These are phyloP conservation scores for Salarias fasciatus DNA, from an alignment of 2,797 vertebrate genomes.

Conservation along the genomic window DNA sequence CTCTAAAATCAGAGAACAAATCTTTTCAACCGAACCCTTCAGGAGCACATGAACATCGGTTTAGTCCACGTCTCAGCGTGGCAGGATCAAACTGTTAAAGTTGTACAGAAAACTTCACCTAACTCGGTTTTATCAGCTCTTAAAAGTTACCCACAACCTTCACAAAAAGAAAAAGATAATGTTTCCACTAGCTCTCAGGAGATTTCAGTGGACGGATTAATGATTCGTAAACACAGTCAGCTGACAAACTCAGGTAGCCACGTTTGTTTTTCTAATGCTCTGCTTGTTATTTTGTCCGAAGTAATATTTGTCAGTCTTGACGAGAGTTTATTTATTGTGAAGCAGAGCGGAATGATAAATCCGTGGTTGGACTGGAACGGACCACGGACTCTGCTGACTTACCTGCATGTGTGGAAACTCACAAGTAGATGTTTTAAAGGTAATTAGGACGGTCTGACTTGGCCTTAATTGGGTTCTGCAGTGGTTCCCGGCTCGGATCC, in stretches of 20 bases:
- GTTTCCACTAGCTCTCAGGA: conserved; percentile 26
- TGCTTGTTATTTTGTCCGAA: conserved; percentile 5
- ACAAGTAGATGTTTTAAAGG: no score
- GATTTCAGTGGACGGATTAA: conserved; percentile 9
- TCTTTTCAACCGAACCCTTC: no score
- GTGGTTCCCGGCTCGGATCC: no score
- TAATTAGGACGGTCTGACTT: no score
- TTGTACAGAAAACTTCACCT: no score
- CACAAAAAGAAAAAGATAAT: neutral
- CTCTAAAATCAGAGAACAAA: no score
- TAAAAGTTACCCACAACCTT: no score
- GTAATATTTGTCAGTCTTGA: conserved; percentile 29
- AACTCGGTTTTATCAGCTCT: conserved; percentile 1
- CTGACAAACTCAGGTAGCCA: conserved; percentile 1
- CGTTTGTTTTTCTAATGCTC: conserved; percentile 2
- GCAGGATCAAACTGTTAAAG: no score
- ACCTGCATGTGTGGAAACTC: no score
- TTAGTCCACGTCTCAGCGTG: no score
- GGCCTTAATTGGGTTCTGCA: no score
- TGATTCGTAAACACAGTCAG: neutral
- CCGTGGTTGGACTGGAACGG: neutral
- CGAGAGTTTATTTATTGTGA: conserved; percentile 6
- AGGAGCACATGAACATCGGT: no score
- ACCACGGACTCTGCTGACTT: neutral
- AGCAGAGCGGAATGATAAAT: conserved; percentile 4